Evolutionary conservation across 2,113 vertebrate species (phyloP).

Genomic region (Odontesthes bonariensis): DNA sequence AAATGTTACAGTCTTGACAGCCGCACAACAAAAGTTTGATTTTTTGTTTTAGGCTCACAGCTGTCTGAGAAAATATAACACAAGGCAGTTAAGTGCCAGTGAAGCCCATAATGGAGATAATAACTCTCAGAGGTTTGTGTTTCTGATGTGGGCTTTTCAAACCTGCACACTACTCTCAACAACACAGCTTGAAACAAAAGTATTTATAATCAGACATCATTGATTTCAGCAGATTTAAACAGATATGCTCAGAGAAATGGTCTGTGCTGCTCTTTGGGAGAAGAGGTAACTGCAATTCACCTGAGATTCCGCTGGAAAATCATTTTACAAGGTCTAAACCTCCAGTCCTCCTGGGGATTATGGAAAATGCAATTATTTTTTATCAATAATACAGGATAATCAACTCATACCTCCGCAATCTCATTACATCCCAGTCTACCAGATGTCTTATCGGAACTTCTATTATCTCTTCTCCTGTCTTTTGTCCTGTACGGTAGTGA

Average conservation of each 20-base stretch:
- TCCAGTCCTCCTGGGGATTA: slow-evolving; percentile 60
- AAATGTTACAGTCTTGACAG: slow-evolving; percentile 16
- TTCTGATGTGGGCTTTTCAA: slow-evolving; percentile 11
- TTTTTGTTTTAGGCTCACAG: neutral
- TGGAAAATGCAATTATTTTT: slow-evolving; percentile 71
- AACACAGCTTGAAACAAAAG: neutral
- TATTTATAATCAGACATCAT: slow-evolving; percentile 4
- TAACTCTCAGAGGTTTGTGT: neutral
- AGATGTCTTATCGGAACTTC: slow-evolving; percentile 69
- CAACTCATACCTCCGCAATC: slow-evolving; percentile 72
- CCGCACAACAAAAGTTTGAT: neutral
- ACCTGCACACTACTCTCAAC: slow-evolving; percentile 3
- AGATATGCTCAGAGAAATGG: slow-evolving; percentile 12
- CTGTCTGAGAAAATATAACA: slow-evolving; percentile 6
- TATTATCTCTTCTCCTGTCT: slow-evolving; percentile 67
- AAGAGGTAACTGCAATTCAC: neutral
- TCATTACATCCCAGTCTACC: slow-evolving; percentile 58
- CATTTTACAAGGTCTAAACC: slow-evolving; percentile 41
- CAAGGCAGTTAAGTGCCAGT: neutral
- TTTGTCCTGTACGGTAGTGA: slow-evolving; percentile 53
- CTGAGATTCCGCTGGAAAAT: slow-evolving; percentile 20
- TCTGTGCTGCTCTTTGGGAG: neutral
- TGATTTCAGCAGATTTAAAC: slow-evolving; percentile 13
- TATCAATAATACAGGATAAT: slow-evolving; percentile 71
- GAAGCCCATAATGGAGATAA: neutral